phyloP scores from a whole-genome alignment of 1,140 invertebrate genomes.

The Ceratina japonica region DNA sequence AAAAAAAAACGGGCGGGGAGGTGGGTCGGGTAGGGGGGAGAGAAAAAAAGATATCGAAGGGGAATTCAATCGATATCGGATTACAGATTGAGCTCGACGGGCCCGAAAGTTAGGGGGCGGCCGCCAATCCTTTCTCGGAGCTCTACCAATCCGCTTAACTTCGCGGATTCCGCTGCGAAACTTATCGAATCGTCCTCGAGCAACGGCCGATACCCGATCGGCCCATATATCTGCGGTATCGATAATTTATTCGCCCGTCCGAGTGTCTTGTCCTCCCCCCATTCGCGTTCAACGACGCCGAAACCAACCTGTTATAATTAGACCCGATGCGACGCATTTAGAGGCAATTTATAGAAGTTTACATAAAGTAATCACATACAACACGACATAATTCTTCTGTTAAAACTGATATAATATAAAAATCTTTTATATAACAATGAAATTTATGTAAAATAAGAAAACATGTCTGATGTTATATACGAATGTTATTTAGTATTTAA shows the following conservation, averaged over 20 bases:
- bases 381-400: too few relatives aligned
- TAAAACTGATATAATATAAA: too few relatives aligned
- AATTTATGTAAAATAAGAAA: too few relatives aligned
- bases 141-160: slow-evolving; percentile 69
- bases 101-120: slow-evolving; percentile 44
- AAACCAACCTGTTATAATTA: too few relatives aligned
- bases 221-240: slow-evolving; percentile 41
- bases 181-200: slow-evolving; percentile 50
- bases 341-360: too few relatives aligned
- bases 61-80: slow-evolving; percentile 46
- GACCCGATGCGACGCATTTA: too few relatives aligned
- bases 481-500: too few relatives aligned
- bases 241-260: slow-evolving; percentile 33
- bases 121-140: slow-evolving; percentile 64
- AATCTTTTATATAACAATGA: too few relatives aligned
- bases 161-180: slow-evolving; percentile 61
- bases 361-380: too few relatives aligned
- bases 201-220: slow-evolving; percentile 37
- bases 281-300: background rate
- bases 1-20: background rate
- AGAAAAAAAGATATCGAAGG: slow-evolving; percentile 26
- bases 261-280: background rate
- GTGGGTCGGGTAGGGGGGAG: background rate
- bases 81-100: slow-evolving; percentile 48
- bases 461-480: too few relatives aligned